phyloP scores from a whole-genome alignment of 2,888 invertebrate species.

The Euclidia mi region DNA sequence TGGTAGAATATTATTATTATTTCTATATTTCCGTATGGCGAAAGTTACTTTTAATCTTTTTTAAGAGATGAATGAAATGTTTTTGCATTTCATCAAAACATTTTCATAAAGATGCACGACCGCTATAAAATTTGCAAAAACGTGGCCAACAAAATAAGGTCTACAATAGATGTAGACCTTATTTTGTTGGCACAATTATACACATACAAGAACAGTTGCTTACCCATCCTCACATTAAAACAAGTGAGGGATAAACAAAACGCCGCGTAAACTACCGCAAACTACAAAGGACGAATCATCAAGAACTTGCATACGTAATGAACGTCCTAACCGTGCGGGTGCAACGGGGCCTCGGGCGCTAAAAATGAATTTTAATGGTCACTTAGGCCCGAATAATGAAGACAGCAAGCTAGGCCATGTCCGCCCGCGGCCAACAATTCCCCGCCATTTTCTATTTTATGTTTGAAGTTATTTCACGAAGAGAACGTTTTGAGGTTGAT shows the following conservation, averaged over 20 bases:
- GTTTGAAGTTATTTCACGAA: conserved; percentile 50
- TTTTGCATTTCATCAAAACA: too few relatives aligned
- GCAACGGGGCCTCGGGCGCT: conserved; percentile 61
- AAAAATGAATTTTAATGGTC: conserved; percentile 87
- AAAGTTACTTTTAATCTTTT: too few relatives aligned
- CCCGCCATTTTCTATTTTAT: conserved; percentile 41
- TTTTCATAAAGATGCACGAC: too few relatives aligned
- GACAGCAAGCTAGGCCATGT: conserved; percentile 61
- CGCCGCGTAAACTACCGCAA: conserved; percentile 19
- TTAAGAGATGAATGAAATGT: too few relatives aligned
- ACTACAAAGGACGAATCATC: conserved; percentile 38
- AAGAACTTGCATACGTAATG: conserved; percentile 38
- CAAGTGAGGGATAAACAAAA: conserved; percentile 13
- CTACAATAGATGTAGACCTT: too few relatives aligned
- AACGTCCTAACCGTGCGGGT: conserved; percentile 37
- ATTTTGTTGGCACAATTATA: not conserved
- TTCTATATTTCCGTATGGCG: too few relatives aligned
- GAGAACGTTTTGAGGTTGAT: conserved; percentile 48
- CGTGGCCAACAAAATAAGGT: too few relatives aligned
- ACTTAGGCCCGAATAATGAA: conserved; percentile 79
- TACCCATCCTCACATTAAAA: not conserved
- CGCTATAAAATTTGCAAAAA: too few relatives aligned
- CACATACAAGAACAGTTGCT: not conserved
- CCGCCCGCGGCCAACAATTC: conserved; percentile 59
- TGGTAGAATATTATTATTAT: too few relatives aligned